These are phyloP conservation scores for Bos javanicus DNA, from an alignment of 2,113 vertebrate species.

Conservation along the genomic window DNA sequence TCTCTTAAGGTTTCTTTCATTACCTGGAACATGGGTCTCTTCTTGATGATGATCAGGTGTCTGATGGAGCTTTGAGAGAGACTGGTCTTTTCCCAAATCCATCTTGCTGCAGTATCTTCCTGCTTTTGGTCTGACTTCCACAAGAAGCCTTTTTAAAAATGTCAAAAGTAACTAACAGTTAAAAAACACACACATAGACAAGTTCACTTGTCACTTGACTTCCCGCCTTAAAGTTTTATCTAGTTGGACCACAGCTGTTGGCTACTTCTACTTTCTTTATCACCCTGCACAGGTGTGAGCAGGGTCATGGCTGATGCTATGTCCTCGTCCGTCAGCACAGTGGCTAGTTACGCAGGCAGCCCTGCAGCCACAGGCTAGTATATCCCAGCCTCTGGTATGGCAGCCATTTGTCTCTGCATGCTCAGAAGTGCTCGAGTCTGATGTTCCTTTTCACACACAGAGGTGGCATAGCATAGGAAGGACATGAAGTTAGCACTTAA, in stretches of 20 bases:
- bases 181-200: constrained; percentile 48
- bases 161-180: constrained; percentile 68
- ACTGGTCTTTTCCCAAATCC: constrained; percentile 35
- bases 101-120: constrained; percentile 62
- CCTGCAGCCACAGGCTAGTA: background rate
- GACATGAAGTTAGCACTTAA: background rate
- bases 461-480: background rate
- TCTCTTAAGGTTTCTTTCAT: background rate
- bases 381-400: background rate
- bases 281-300: constrained; percentile 65
- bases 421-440: background rate
- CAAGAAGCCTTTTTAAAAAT: constrained; percentile 42
- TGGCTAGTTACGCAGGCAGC: background rate
- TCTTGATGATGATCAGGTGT: background rate
- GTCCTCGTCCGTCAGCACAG: constrained; percentile 17
- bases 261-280: constrained; percentile 79
- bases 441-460: background rate
- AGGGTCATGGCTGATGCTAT: constrained; percentile 9
- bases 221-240: constrained; percentile 83
- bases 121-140: constrained; percentile 41
- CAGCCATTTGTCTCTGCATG: background rate
- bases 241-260: constrained; percentile 71
- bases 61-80: background rate
- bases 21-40: constrained; percentile 74
- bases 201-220: constrained; percentile 65